Percentiles rank a stretch among this genome's conserved stretches.
phyloP scores from a whole-genome alignment of 2,888 invertebrate genomes.

The Agrotis segetum region DNA sequence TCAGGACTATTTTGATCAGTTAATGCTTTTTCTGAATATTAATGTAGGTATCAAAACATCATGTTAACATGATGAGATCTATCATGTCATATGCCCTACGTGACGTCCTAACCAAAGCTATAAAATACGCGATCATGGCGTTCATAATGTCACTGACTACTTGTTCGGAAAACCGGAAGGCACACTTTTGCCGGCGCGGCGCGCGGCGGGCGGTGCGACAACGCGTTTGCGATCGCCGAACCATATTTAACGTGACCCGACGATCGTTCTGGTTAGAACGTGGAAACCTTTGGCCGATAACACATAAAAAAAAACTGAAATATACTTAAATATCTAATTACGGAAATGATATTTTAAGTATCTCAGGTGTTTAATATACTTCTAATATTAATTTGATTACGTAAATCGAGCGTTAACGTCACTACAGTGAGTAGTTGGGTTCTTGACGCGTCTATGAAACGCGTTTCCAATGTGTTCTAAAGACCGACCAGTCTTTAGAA shows the following conservation, averaged over 20 bases:
- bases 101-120: neutral
- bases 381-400: conserved; percentile 29
- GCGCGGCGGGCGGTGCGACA: no score
- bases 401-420: conserved; percentile 38
- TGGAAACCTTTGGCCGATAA: neutral
- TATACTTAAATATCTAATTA: conserved; percentile 20
- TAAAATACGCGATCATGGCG: neutral
- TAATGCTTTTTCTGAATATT: neutral
- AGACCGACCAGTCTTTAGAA: neutral
- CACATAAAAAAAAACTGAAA: neutral
- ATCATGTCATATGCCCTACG: no score
- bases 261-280: neutral
- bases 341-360: conserved; percentile 27
- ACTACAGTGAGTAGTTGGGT: conserved; percentile 29
- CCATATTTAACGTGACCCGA: no score
- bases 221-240: no score
- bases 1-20: neutral
- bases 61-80: neutral
- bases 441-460: conserved; percentile 3
- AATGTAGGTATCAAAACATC: neutral
- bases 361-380: conserved; percentile 4
- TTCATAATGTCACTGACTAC: neutral
- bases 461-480: neutral
- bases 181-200: no score
- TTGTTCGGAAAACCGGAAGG: no score